Percentiles rank a stretch among this genome's conserved stretches.
These are phyloP conservation scores for Melierax canorus DNA, from an alignment of 2,113 vertebrate species.

Conservation along the genomic window DNA sequence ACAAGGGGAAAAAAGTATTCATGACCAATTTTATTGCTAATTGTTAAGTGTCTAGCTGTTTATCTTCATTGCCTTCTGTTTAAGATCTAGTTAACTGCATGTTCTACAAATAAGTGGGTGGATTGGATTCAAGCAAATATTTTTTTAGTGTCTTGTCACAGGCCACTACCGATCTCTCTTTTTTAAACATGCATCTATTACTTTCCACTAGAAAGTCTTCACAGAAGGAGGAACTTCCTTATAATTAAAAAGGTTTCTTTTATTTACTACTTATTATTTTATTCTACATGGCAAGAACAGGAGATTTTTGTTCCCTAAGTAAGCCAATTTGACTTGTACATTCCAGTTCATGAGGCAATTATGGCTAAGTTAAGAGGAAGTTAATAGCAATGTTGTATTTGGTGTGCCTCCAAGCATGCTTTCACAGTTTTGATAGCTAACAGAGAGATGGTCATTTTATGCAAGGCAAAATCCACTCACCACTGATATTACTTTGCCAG, in stretches of 20 bases:
- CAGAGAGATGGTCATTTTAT: background rate
- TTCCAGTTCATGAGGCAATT: conserved; percentile 35
- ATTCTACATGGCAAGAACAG: background rate
- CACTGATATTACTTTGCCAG: background rate
- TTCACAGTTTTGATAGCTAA: conserved; percentile 59
- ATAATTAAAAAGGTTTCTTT: background rate
- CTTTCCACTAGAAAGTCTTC: background rate
- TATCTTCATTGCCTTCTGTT: conserved; percentile 45
- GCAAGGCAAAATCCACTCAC: conserved; percentile 31
- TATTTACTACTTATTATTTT: background rate
- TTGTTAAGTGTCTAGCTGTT: conserved; percentile 1
- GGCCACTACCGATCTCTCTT: background rate
- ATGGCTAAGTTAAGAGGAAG: conserved; percentile 22
- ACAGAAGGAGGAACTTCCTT: background rate
- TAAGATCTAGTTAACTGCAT: background rate
- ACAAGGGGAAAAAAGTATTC: background rate
- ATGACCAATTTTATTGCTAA: background rate
- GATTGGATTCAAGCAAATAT: background rate
- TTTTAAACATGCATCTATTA: background rate
- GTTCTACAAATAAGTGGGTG: conserved; percentile 1
- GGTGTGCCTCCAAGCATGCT: conserved; percentile 52
- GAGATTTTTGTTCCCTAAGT: background rate
- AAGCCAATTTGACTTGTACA: background rate
- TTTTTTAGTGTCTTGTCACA: background rate
- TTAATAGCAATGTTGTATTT: conserved; percentile 54